Evolutionary conservation across 2,113 vertebrate genomes (phyloP).

Genomic region (Sebastes schlegelii): DNA sequence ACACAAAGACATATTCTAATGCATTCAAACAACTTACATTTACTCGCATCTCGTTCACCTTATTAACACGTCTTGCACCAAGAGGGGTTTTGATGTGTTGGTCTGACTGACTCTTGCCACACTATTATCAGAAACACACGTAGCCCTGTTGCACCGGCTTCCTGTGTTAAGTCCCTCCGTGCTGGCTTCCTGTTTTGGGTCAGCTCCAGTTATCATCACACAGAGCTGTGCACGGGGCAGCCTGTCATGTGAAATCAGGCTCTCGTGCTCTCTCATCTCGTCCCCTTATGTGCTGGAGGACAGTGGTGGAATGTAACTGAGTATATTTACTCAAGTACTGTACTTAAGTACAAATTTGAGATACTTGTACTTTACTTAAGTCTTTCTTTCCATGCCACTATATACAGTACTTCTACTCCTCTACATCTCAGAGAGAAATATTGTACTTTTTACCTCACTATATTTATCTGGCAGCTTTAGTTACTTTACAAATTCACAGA

Average conservation of each 20-base stretch:
- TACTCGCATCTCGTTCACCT: background rate
- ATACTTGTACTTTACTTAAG: too few relatives aligned
- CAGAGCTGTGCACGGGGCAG: constrained; percentile 67
- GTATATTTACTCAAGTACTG: too few relatives aligned
- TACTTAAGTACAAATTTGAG: too few relatives aligned
- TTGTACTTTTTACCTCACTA: too few relatives aligned
- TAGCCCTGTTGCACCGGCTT: constrained; percentile 70
- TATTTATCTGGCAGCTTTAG: too few relatives aligned
- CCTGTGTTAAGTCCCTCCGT: constrained; percentile 81
- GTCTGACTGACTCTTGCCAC: constrained; percentile 35
- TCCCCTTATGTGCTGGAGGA: background rate
- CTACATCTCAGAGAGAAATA: too few relatives aligned
- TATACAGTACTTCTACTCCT: too few relatives aligned
- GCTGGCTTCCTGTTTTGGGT: constrained; percentile 81
- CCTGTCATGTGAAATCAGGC: constrained; percentile 74
- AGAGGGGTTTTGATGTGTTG: constrained; percentile 30
- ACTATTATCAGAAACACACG: constrained; percentile 58
- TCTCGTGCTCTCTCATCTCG: constrained; percentile 64
- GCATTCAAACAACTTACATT: background rate
- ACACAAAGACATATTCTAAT: background rate
- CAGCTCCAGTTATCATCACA: constrained; percentile 80
- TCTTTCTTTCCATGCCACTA: too few relatives aligned
- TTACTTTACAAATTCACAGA: too few relatives aligned
- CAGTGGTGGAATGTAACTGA: too few relatives aligned
- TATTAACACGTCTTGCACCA: constrained; percentile 11